Evolutionary conservation across 2,113 vertebrate species (phyloP).

Genomic region (Atlantisia rogersi): DNA sequence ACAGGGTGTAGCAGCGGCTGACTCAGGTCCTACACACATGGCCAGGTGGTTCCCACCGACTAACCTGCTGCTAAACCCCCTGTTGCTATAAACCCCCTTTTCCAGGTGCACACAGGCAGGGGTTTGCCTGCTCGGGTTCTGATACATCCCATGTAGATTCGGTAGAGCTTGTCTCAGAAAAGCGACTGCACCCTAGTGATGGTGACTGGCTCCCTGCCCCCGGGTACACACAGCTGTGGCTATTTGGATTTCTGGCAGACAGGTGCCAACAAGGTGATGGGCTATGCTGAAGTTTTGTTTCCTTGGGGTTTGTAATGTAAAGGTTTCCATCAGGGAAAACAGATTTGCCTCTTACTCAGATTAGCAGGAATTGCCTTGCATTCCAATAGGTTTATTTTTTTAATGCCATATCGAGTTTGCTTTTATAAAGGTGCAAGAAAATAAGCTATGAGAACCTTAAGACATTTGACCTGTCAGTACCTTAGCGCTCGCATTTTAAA

Average conservation of each 20-base stretch:
- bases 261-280: not conserved
- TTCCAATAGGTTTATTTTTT: not conserved
- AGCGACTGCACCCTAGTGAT: fast-evolving
- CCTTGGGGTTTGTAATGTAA: not conserved
- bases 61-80: fast-evolving
- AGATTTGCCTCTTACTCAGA: not conserved
- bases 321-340: not conserved
- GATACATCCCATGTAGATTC: fast-evolving
- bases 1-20: fast-evolving
- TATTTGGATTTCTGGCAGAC: not conserved
- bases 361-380: not conserved
- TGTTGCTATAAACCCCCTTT: not conserved
- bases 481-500: not conserved
- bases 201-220: not conserved
- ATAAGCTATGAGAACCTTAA: not conserved
- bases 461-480: not conserved
- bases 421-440: not conserved
- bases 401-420: not conserved
- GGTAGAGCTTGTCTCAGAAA: not conserved
- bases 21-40: not conserved
- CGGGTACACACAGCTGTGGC: fast-evolving
- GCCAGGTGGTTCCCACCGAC: not conserved
- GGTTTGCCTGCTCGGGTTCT: not conserved
- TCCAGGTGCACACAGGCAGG: not conserved
- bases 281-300: not conserved